These are phyloP conservation scores for Mastomys coucha DNA, from an alignment of 2,113 vertebrate genomes.

Conservation along the genomic window DNA sequence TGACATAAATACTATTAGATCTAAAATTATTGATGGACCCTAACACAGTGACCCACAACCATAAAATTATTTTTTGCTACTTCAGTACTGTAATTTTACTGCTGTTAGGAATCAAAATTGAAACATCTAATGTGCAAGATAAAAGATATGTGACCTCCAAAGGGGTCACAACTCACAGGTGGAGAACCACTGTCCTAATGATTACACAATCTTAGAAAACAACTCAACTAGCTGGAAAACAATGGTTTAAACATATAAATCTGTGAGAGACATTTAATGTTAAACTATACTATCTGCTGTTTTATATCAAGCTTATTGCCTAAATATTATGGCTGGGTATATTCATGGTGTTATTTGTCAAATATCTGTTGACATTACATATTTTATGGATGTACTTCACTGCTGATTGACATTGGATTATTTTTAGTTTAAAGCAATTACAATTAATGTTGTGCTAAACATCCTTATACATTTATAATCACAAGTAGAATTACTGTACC, in stretches of 20 bases:
- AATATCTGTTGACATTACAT: neutral
- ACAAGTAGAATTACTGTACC: constrained; percentile 35
- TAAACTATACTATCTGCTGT: neutral
- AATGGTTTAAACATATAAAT: neutral
- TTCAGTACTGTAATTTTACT: neutral
- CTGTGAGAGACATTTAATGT: neutral
- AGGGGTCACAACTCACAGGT: neutral
- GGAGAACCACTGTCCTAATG: neutral
- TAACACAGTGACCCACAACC: neutral
- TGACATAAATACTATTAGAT: neutral
- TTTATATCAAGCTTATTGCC: neutral
- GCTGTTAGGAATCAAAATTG: neutral
- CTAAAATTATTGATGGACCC: neutral
- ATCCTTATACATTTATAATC: constrained; percentile 41
- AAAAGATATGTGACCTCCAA: neutral
- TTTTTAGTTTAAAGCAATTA: constrained; percentile 60
- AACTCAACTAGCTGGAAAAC: neutral
- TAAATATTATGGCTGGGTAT: neutral
- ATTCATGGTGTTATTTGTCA: constrained; percentile 21
- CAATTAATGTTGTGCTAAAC: constrained; percentile 47
- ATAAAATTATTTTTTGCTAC: neutral
- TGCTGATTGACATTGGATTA: neutral
- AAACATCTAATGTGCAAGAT: neutral
- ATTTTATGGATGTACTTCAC: neutral
- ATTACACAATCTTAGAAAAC: too few species aligned